These are phyloP conservation scores for Blastomussa wellsi DNA, from an alignment of 92 coral and sea anemone genomes.

Conservation along the genomic window DNA sequence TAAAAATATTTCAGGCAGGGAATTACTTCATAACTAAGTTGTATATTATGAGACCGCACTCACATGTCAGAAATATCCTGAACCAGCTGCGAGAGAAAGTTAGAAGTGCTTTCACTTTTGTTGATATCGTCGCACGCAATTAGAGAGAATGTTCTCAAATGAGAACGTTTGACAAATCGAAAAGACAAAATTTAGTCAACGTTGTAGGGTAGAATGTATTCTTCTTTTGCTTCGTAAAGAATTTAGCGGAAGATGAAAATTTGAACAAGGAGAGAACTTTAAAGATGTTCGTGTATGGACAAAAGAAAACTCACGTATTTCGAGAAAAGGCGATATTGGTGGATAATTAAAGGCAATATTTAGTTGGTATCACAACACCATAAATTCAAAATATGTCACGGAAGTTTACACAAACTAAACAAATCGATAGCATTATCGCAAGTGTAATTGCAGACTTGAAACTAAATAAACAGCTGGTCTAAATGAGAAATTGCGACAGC, in stretches of 20 bases:
- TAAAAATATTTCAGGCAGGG: constrained; percentile 20
- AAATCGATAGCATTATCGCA: constrained; percentile 52
- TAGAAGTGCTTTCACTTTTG: constrained; percentile 9
- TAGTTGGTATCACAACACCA: constrained; percentile 48
- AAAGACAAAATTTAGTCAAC: not conserved
- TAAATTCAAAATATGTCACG: constrained; percentile 57
- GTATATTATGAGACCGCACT: constrained; percentile 42
- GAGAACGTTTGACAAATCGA: not conserved
- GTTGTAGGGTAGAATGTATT: not conserved
- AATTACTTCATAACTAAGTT: constrained; percentile 34
- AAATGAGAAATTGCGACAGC: not conserved
- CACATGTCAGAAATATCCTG: constrained; percentile 21
- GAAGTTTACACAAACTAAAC: constrained; percentile 55
- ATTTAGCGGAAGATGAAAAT: not conserved
- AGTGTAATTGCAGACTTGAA: constrained; percentile 40
- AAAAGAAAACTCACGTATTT: constrained; percentile 28
- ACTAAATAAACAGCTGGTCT: constrained; percentile 42
- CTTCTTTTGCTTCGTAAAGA: not conserved
- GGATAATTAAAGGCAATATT: constrained; percentile 23
- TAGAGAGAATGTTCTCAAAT: not conserved
- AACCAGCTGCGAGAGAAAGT: not conserved
- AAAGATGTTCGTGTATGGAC: constrained; percentile 31
- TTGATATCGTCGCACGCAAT: constrained; percentile 24
- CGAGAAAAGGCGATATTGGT: constrained; percentile 35
- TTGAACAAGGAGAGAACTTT: not conserved